These are phyloP conservation scores for Musca vetustissima DNA, from an alignment of 1,140 invertebrate genomes.

Conservation along the genomic window DNA sequence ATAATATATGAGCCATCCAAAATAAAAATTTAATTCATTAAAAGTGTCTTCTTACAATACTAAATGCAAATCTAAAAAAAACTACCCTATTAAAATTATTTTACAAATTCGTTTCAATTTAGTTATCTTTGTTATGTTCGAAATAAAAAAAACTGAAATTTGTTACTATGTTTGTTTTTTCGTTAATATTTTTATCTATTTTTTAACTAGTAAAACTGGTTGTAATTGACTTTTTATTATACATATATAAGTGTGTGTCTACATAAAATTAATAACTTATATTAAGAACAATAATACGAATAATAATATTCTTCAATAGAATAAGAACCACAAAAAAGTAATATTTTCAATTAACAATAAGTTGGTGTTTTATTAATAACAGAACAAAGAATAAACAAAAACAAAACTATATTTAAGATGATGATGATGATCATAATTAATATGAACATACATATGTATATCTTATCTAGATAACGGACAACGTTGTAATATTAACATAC, in stretches of 20 bases:
- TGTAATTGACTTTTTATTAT: slow-evolving; percentile 23
- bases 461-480: too few relatives aligned
- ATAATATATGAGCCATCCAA: neutral
- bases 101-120: neutral
- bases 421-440: too few relatives aligned
- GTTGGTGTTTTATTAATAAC: slow-evolving; percentile 3
- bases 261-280: slow-evolving; percentile 1
- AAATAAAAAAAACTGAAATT: neutral
- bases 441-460: too few relatives aligned
- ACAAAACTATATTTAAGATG: too few relatives aligned
- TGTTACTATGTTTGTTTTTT: neutral
- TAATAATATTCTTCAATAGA: neutral
- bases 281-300: neutral
- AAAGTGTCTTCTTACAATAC: slow-evolving; percentile 8
- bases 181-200: neutral
- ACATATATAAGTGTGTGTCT: slow-evolving; percentile 14
- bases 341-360: slow-evolving; percentile 11
- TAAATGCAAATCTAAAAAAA: too few relatives aligned
- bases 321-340: neutral
- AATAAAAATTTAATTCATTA: neutral
- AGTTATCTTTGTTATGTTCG: neutral
- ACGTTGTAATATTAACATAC: too few relatives aligned
- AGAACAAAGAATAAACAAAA: too few relatives aligned
- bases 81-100: neutral
- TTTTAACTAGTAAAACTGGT: slow-evolving; percentile 25